These are phyloP conservation scores for Capitulum mitella DNA, from an alignment of 2,888 invertebrate species.

Conservation along the genomic window DNA sequence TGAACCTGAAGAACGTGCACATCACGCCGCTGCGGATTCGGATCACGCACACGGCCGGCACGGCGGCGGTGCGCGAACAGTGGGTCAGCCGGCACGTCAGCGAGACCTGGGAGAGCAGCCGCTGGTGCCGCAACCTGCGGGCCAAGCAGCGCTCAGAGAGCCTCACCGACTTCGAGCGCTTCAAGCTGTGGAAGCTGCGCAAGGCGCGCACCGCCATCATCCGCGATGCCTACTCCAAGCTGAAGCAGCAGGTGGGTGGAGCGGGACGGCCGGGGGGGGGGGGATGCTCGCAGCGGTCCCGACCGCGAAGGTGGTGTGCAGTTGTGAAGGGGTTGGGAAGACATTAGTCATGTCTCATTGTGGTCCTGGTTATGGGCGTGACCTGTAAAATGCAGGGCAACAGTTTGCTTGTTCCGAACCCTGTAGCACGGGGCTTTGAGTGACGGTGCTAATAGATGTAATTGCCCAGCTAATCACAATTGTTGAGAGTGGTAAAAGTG, in stretches of 20 bases:
- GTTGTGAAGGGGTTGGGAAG: neutral
- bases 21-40: constrained; percentile 22
- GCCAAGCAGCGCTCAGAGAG: constrained; percentile 7
- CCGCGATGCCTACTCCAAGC: constrained; percentile 4
- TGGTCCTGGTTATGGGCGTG: neutral
- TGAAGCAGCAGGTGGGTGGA: neutral
- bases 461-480: too few relatives aligned
- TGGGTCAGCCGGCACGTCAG: neutral
- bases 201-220: constrained; percentile 23
- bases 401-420: too few relatives aligned
- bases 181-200: constrained; percentile 25
- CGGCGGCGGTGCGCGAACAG: neutral
- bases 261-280: neutral
- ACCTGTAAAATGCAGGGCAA: neutral
- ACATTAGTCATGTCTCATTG: neutral
- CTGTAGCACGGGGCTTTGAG: too few relatives aligned
- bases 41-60: constrained; percentile 13
- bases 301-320: neutral
- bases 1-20: constrained; percentile 29
- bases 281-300: neutral
- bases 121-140: constrained; percentile 19
- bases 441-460: too few relatives aligned
- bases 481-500: too few relatives aligned
- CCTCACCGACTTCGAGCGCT: constrained; percentile 23
- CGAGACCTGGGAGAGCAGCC: neutral